Evolutionary conservation across 2,797 vertebrate genomes (phyloP), one percentile per base, ranked within the genome.

Genomic region (Selene dorsalis): DNA sequence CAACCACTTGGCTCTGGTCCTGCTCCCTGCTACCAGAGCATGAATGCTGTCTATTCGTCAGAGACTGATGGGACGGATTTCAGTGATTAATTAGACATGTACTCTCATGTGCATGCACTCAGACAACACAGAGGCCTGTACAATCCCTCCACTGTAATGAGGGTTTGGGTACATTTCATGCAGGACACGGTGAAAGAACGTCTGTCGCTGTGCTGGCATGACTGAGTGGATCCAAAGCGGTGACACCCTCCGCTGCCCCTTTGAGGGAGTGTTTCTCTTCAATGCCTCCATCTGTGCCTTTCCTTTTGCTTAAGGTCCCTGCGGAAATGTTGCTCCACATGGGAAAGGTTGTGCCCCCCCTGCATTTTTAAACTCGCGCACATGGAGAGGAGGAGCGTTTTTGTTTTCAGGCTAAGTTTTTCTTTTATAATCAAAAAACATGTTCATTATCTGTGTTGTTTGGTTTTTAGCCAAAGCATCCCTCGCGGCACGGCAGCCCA

Each of bases 61-160:
- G 79, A 70, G 58, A 84, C 84, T 70, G 84, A 87, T 86, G 84
- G 75, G 77, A 74, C 56, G 84, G 83, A 81, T 83, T 91, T 84
- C 67, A 61, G 69, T 50, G 69, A 90, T 91, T 91, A 92, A 90
- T 91, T 88, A 82, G 84, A 87, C 83, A 56, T 81, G 85, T 82
- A 64, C 60, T 70, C 60, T 72, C 59, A 62, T 48, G 74, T 72
- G 63, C 72, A 52, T 30, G 16, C 76, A 14, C 79, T 24, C 60
- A 60, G 74, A 70, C 63, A 55, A 69, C 60, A 79, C 20, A 60
- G 28, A 61, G 22, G 11, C n/a, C 47, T 55, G 77, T 63, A 79
- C 84, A 91, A 79, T 84, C 72, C 70, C 60, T 77, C 67, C 75
- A 69, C 81, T 83, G 88, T 89, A 93, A 89, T 91, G 83, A 90